Evolutionary conservation across 2,888 invertebrate genomes (phyloP), one percentile per base, ranked within the genome.

Genomic region (Schizaphis graminum): DNA sequence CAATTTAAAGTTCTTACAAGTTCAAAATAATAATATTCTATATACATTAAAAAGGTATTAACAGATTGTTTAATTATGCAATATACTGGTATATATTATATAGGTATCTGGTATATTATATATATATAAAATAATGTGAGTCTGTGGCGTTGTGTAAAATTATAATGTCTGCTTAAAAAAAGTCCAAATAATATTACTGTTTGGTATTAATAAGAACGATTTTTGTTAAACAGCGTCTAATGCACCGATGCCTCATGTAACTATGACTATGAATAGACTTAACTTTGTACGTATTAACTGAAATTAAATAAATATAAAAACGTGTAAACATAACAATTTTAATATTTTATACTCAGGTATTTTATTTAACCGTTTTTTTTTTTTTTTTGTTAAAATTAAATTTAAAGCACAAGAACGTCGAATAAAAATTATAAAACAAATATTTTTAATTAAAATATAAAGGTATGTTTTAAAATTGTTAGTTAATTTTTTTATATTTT

Each of bases 381-480:
- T 35, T 77, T 77, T 77, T 35, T 35, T 77, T 77, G 77, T 77
- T 77, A 41, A 5, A 77, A 35, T 77, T 77, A 35, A 35, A 67
- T 67, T n/a, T n/a, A n/a, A 77, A 77, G 21, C 35, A 21, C 21
- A 77, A 77, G n/a, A 5, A n/a, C 67, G 7, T 67, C 16, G 21
- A 21, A 35, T 7, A 35, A 77, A 67, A 77, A 77, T 77, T 21
- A 35, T 0, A 35, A 77, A 77, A 77, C 21, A 77, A 77, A 77
- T 77, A 77, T 77, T 67, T 67, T 67, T 67, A 67, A 67, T 67
- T 67, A n/a, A 67, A 67, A 67, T n/a, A 67, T 4, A 67, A n/a
- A 67, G n/a, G 11, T 61, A n/a, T 67, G 13, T 67, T 67, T n/a
- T 67, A 67, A 67, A 67, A 67, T n/a, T 13, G n/a, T 67, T n/a